Evolutionary conservation across 2,113 vertebrate species (phyloP), one percentile per base, ranked within the genome.

Genomic region (Spea bombifrons): DNA sequence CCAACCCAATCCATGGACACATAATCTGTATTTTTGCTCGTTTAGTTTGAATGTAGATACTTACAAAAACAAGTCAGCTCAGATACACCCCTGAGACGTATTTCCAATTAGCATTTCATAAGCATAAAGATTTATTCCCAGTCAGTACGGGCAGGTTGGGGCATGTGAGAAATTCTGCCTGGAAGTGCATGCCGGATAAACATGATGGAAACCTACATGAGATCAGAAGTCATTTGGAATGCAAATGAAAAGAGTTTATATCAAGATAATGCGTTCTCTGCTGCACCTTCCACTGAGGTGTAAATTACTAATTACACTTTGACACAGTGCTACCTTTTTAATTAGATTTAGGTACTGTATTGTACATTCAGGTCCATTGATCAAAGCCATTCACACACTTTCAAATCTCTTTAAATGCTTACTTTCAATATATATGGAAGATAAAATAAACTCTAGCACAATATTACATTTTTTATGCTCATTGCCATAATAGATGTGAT

Each of bases 91-190:
- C 6, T 12, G 76, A 64, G 61, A 66, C 47, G 61, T 46, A 43
- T 74, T 79, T 80, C 71, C 78, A 80, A 80, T 80, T 80, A 80
- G 61, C 71, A 61, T 73, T 80, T 74, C 71, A 59, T 74, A 53
- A 74, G 71, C 65, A n/a, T n/a, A 57, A 61, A 73, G 78, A 80
- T 68, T 80, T 74, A 80, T 74, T 80, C 63, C 71, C 77, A 80
- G 71, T 73, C 77, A 80, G 67, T 80, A 45, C 7, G 78, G 71
- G 78, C 78, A 80, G 65, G 78, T 74, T 74, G 66, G 78, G 71
- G 65, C 71, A 80, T 67, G 78, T 59, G 64, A 68, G 71, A 67
- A 74, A 64, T 67, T 68, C 67, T 53, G 55, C 6, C 52, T 16
- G 66, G 78, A 74, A 80, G 65, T 43, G 66, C 71, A 49, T 73